These are phyloP conservation scores for Thelaira solivaga DNA, from an alignment of 2,888 invertebrate genomes.

Conservation along the genomic window DNA sequence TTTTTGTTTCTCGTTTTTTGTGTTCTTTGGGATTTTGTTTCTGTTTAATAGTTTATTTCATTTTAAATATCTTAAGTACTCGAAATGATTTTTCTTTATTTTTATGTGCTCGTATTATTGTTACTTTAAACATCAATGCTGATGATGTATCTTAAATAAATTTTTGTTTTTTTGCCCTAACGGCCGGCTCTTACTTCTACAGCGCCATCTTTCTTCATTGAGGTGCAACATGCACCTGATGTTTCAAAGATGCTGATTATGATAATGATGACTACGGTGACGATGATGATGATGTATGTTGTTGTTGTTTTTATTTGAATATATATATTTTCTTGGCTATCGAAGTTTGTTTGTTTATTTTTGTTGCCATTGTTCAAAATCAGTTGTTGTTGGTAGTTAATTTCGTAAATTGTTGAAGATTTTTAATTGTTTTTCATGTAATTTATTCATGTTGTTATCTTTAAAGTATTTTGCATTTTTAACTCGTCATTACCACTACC, in stretches of 20 bases:
- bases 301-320: conserved; percentile 27
- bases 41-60: conserved; percentile 61
- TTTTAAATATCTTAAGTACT: conserved; percentile 60
- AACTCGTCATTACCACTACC: conserved; percentile 56
- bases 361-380: conserved; percentile 26
- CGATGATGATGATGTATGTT: conserved; percentile 15
- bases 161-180: too few relatives aligned
- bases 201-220: background rate
- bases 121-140: conserved; percentile 3
- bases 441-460: conserved; percentile 62
- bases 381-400: conserved; percentile 42
- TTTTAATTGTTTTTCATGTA: conserved; percentile 64
- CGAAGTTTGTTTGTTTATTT: conserved; percentile 22
- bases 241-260: conserved; percentile 18
- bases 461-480: conserved; percentile 61
- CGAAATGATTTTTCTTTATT: conserved; percentile 24
- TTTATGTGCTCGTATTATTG: conserved; percentile 9
- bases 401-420: conserved; percentile 60
- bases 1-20: too few relatives aligned
- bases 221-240: conserved; percentile 55
- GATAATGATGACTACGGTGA: conserved; percentile 10
- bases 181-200: background rate
- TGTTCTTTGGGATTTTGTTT: too few relatives aligned
- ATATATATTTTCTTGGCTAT: conserved; percentile 9
- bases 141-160: conserved; percentile 13